Percentiles rank a stretch among this genome's conserved stretches.
Evolutionary conservation across 2,888 invertebrate genomes (phyloP).

Genomic region (Agonopterix subpropinquella): DNA sequence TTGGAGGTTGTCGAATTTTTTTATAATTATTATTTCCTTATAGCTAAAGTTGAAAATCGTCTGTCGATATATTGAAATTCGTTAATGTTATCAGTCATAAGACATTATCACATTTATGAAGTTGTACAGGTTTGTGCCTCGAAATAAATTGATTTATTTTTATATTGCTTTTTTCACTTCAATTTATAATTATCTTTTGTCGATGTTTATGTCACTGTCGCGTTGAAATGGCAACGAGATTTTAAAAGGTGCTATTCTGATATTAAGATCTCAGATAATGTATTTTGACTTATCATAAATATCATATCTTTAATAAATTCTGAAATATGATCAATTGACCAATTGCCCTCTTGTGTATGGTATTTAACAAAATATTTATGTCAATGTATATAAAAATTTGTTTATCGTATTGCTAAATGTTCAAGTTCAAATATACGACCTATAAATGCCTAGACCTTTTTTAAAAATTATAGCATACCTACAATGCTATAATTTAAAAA

Average conservation of each 20-base stretch:
- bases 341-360: too few relatives aligned
- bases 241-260: slow-evolving; percentile 5
- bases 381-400: too few relatives aligned
- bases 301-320: too few relatives aligned
- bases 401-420: too few relatives aligned
- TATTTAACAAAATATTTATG: too few relatives aligned
- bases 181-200: slow-evolving; percentile 16
- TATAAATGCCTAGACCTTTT: too few relatives aligned
- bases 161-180: slow-evolving; percentile 15
- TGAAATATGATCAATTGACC: too few relatives aligned
- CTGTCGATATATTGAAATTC: slow-evolving; percentile 6
- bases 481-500: too few relatives aligned
- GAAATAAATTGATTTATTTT: slow-evolving; percentile 27
- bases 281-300: too few relatives aligned
- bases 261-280: not conserved
- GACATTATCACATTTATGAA: slow-evolving; percentile 44
- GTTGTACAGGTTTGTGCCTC: slow-evolving; percentile 31
- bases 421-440: too few relatives aligned
- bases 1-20: slow-evolving; percentile 20
- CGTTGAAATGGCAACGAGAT: slow-evolving; percentile 1
- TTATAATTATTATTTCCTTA: slow-evolving; percentile 16
- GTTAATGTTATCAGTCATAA: slow-evolving; percentile 9
- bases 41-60: slow-evolving; percentile 25
- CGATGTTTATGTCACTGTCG: slow-evolving; percentile 5
- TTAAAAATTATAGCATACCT: too few relatives aligned